Conservation (phyloP, 2,113 vertebrate genomes). For the Xenus cinereus region DNA sequence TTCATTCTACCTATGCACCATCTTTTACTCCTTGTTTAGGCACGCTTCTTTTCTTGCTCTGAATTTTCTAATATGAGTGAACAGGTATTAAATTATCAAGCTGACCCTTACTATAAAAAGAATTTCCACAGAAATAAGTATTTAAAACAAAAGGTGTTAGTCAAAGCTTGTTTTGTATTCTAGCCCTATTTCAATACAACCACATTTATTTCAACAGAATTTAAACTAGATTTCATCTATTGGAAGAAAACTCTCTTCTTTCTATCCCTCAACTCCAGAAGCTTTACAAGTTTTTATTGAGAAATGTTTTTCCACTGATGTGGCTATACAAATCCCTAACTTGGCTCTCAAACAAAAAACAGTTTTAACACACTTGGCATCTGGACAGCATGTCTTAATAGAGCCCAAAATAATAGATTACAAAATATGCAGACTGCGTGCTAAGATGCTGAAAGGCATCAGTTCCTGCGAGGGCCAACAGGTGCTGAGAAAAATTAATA, state of each 20-base stretch:
- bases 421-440: neutral
- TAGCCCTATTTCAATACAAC: neutral
- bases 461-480: neutral
- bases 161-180: neutral
- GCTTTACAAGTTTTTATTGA: neutral
- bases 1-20: neutral
- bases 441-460: neutral
- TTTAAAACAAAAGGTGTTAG: neutral
- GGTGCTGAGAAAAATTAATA: neutral
- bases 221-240: neutral
- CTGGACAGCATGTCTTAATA: neutral
- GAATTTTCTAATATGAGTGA: neutral
- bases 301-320: neutral
- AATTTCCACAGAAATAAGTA: neutral
- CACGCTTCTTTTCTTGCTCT: neutral
- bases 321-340: neutral
- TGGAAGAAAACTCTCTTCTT: neutral
- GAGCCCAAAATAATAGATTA: neutral
- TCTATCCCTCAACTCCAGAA: neutral
- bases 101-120: neutral
- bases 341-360: neutral
- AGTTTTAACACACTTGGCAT: neutral
- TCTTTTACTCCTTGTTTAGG: neutral
- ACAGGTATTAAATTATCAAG: neutral
- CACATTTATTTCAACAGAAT: neutral